Percentiles rank a stretch among this genome's conserved stretches.
Conservation (phyloP, 2,797 vertebrate genomes). For the Myotis pilosus region DNA sequence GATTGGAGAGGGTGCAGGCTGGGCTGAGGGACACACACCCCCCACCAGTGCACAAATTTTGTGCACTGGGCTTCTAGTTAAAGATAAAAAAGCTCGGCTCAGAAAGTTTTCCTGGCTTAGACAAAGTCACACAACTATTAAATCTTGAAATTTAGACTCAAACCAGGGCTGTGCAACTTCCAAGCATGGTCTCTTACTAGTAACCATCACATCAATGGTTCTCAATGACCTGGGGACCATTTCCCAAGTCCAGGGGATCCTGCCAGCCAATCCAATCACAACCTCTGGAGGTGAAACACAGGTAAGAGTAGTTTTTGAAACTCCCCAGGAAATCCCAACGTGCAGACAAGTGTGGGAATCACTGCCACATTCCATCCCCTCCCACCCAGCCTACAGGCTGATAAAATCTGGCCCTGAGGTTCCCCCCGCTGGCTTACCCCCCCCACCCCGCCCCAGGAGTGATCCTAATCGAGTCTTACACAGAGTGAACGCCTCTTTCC, state of each 20-base stretch:
- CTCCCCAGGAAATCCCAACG: neutral
- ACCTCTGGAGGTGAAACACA: neutral
- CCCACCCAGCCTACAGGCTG: neutral
- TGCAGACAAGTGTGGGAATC: neutral
- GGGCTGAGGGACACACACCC: too few species aligned
- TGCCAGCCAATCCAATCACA: neutral
- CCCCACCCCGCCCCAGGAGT: too few species aligned
- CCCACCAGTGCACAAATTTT: too few species aligned
- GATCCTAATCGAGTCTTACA: conserved; percentile 26
- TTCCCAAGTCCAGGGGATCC: neutral
- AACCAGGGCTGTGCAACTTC: neutral
- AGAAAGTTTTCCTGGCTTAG: neutral
- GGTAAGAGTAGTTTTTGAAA: neutral
- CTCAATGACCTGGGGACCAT: neutral
- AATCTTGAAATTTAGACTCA: neutral
- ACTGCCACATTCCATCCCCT: neutral
- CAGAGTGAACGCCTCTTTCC: conserved; percentile 34
- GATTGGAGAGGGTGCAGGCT: too few species aligned
- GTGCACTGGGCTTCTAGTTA: neutral
- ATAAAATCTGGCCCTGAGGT: conserved; percentile 26
- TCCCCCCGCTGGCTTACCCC: neutral
- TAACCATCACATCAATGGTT: neutral
- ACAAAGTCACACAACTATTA: neutral
- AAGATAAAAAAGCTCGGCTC: neutral
- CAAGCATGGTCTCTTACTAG: neutral